phyloP scores from a whole-genome alignment of 2,888 invertebrate species.

The Gandaritis pyraliata region DNA sequence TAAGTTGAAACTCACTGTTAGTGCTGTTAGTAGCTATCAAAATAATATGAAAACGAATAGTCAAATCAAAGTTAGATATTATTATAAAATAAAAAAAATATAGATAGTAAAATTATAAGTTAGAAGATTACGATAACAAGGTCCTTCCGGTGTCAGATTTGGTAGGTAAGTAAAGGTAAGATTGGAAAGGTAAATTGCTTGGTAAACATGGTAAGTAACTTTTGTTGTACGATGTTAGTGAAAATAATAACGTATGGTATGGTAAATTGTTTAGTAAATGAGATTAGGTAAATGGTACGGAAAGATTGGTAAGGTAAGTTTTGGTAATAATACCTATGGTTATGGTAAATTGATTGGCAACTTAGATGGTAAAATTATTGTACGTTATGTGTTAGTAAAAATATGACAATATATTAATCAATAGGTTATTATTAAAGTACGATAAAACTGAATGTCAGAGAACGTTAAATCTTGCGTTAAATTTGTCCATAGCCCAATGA shows the following conservation, averaged over 20 bases:
- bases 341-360: background rate
- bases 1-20: constrained; percentile 17
- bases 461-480: too few species aligned
- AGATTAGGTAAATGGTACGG: too few species aligned
- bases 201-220: background rate
- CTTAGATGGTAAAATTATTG: background rate
- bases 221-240: too few species aligned
- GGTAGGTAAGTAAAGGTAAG: background rate
- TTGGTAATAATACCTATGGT: too few species aligned
- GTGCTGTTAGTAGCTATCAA: constrained; percentile 24
- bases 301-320: too few species aligned
- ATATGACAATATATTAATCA: background rate
- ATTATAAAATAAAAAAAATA: too few species aligned
- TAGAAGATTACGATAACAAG: constrained; percentile 15
- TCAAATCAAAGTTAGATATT: too few species aligned
- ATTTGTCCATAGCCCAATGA: too few species aligned
- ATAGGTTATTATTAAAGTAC: background rate
- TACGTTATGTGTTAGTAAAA: background rate
- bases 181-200: background rate
- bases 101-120: constrained; percentile 8
- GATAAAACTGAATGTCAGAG: too few species aligned
- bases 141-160: background rate
- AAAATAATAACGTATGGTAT: too few species aligned
- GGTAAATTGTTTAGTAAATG: too few species aligned
- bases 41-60: constrained; percentile 14